A percentile compares a stretch with the other conserved stretches of the same genome.
These are phyloP conservation scores for Haemorhous mexicanus DNA, from an alignment of 2,113 vertebrate genomes.

Conservation along the genomic window DNA sequence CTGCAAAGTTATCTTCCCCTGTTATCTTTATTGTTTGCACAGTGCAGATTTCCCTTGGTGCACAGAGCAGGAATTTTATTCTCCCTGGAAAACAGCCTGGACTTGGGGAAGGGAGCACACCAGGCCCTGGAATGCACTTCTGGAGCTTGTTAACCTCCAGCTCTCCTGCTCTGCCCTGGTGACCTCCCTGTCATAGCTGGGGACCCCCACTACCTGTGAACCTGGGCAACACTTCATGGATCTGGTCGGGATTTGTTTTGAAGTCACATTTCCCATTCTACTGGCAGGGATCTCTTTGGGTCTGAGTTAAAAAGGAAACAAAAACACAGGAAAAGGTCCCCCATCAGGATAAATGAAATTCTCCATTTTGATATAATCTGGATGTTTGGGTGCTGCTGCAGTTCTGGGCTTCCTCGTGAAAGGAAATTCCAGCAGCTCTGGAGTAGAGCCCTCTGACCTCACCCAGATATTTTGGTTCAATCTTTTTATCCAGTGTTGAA, in stretches of 20 bases:
- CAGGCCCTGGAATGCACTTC: neutral
- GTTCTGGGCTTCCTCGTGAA: neutral
- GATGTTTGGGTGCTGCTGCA: neutral
- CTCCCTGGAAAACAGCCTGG: neutral
- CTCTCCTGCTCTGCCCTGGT: neutral
- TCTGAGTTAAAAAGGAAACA: neutral
- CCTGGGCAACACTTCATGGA: neutral
- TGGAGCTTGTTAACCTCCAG: neutral
- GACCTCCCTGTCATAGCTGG: neutral
- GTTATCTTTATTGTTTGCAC: slow-evolving; percentile 24
- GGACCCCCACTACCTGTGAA: neutral
- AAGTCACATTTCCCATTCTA: neutral
- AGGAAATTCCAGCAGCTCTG: slow-evolving; percentile 31
- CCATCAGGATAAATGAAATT: neutral
- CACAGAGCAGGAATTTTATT: neutral
- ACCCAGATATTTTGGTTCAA: neutral
- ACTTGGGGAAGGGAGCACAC: neutral
- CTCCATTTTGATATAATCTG: neutral
- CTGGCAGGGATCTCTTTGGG: neutral
- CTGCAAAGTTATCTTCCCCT: neutral
- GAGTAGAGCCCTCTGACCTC: slow-evolving; percentile 4
- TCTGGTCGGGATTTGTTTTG: neutral
- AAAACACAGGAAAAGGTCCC: slow-evolving; percentile 25
- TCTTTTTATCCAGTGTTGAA: neutral
- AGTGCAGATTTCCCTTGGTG: neutral